Percentiles rank a stretch among this genome's conserved stretches.
phyloP scores from a whole-genome alignment of 2,797 vertebrate genomes.

The Sebastes baramenuke region DNA sequence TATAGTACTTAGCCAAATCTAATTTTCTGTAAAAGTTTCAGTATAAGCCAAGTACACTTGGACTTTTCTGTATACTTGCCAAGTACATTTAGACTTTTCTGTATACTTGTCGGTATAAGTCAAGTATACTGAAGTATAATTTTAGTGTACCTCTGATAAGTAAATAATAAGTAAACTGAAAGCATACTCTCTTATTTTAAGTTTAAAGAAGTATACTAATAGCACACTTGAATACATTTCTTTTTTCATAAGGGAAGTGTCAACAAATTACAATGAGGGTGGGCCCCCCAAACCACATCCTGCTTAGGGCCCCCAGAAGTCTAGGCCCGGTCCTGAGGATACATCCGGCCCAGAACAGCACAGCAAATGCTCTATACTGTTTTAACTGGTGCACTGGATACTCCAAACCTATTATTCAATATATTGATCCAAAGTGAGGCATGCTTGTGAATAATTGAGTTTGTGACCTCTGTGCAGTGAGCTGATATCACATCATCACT shows the following conservation, averaged over 20 bases:
- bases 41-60: too few relatives aligned
- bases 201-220: too few relatives aligned
- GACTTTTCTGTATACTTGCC: too few relatives aligned
- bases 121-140: too few relatives aligned
- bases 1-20: too few relatives aligned
- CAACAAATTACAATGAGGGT: neutral
- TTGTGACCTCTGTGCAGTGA: conserved; percentile 38
- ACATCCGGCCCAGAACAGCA: neutral
- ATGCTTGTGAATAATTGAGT: conserved; percentile 51
- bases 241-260: neutral
- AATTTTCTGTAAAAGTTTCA: too few relatives aligned
- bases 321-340: fast-evolving
- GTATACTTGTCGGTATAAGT: too few relatives aligned
- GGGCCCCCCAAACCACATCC: neutral
- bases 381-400: conserved; percentile 2
- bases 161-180: too few relatives aligned
- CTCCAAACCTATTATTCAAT: conserved; percentile 24
- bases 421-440: conserved; percentile 42
- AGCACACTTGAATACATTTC: too few relatives aligned
- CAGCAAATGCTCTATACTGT: neutral
- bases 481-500: conserved; percentile 57
- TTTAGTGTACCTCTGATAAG: too few relatives aligned
- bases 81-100: too few relatives aligned
- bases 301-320: neutral
- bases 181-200: too few relatives aligned